Conservation (phyloP, 2,888 invertebrate genomes). For the Sialis fuliginosa region DNA sequence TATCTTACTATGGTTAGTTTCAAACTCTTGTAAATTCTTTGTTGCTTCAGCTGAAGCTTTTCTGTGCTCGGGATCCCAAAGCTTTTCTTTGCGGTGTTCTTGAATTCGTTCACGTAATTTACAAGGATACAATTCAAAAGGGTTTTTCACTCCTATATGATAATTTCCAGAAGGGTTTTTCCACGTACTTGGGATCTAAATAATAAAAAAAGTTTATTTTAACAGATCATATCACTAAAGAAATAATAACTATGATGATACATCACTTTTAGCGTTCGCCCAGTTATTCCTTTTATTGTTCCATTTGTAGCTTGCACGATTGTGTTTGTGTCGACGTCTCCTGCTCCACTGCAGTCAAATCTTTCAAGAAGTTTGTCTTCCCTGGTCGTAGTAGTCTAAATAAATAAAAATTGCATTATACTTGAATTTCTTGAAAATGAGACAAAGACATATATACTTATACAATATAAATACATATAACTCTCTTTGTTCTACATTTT, state of each 20-base stretch:
- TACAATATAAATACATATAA: background rate
- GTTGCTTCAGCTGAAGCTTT: constrained; percentile 58
- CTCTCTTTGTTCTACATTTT: background rate
- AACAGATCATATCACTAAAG: constrained; percentile 3
- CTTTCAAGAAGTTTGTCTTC: constrained; percentile 86
- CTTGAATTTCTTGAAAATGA: background rate
- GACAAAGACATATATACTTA: constrained; percentile 3
- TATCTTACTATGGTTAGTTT: constrained; percentile 36
- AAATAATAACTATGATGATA: background rate
- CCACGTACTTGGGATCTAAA: constrained; percentile 65
- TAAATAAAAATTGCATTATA: constrained; percentile 9
- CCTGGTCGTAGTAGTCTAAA: constrained; percentile 71
- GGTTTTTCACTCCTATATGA: constrained; percentile 73
- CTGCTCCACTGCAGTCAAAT: constrained; percentile 90
- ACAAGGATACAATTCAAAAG: constrained; percentile 73
- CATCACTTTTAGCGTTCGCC: constrained; percentile 68
- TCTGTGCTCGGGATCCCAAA: constrained; percentile 76
- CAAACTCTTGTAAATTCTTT: constrained; percentile 59
- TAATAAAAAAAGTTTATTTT: background rate
- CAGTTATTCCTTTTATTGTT: constrained; percentile 66
- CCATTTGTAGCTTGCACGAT: constrained; percentile 55
- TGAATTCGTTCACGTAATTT: constrained; percentile 66
- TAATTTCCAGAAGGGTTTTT: constrained; percentile 68
- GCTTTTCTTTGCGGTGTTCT: constrained; percentile 55
- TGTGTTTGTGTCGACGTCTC: constrained; percentile 85